These are phyloP conservation scores for Heliconius eleuchia DNA, from an alignment of 1,140 invertebrate species.

Conservation along the genomic window DNA sequence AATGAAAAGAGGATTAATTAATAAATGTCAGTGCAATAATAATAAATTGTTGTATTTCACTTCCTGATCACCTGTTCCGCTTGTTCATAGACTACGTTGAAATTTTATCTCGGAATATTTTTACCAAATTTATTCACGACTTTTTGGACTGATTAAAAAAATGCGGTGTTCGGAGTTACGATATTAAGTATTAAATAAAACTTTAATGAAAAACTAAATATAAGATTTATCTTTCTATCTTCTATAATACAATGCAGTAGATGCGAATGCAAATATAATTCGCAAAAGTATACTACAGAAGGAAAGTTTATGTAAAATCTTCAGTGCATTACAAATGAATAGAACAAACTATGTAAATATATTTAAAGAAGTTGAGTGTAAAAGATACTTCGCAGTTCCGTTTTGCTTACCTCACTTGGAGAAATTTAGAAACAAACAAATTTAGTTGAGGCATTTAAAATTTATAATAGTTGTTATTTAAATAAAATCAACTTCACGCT, in stretches of 20 bases:
- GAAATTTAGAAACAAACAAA: neutral
- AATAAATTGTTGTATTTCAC: too few relatives aligned
- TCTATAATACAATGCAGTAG: neutral
- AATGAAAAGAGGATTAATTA: too few relatives aligned
- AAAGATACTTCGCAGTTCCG: neutral
- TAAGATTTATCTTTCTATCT: neutral
- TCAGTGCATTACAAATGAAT: neutral
- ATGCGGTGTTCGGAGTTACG: too few relatives aligned
- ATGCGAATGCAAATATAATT: constrained; percentile 4
- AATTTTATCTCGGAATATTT: too few relatives aligned
- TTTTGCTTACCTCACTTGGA: neutral
- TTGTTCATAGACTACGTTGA: too few relatives aligned
- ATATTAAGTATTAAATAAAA: too few relatives aligned
- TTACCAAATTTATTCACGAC: too few relatives aligned
- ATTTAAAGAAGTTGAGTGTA: neutral
- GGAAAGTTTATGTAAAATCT: constrained; percentile 6
- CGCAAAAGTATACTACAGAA: neutral
- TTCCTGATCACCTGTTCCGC: too few relatives aligned
- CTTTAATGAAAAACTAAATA: too few relatives aligned
- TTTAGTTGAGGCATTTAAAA: neutral
- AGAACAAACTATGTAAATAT: neutral
- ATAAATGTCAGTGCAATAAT: too few relatives aligned
- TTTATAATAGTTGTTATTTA: neutral
- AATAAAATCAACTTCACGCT: too few relatives aligned
- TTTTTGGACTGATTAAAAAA: too few relatives aligned